phyloP scores from a whole-genome alignment of 2,797 vertebrate species.

The Fistularia commersonii region DNA sequence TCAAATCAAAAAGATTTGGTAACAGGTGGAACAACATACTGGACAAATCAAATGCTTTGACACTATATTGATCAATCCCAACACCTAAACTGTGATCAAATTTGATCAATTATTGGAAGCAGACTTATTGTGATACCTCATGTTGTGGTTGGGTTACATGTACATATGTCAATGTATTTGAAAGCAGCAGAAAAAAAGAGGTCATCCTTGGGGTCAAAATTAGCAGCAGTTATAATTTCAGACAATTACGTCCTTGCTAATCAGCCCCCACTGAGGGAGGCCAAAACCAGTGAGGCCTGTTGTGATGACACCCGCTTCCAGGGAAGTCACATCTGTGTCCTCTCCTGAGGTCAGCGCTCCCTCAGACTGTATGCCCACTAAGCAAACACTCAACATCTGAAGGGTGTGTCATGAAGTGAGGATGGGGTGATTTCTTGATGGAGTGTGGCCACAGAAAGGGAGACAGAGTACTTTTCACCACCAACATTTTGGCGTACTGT shows the following conservation, averaged over 20 bases:
- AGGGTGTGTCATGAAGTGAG: constrained; percentile 8
- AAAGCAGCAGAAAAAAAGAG: too few species aligned
- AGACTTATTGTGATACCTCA: too few species aligned
- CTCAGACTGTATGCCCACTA: background rate
- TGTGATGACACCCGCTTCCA: constrained; percentile 31
- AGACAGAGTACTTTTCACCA: constrained; percentile 3
- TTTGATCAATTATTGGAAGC: too few species aligned
- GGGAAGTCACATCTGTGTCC: constrained; percentile 16
- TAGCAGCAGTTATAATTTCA: too few species aligned
- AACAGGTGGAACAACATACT: too few species aligned
- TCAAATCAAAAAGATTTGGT: too few species aligned
- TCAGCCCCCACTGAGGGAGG: constrained; percentile 16
- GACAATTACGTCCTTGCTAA: constrained; percentile 16
- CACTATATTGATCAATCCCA: too few species aligned
- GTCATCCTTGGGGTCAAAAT: background rate
- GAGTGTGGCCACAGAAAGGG: constrained; percentile 11
- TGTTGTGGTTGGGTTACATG: too few species aligned
- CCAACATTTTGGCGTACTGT: background rate
- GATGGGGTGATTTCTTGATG: constrained; percentile 6
- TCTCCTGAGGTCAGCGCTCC: constrained; percentile 48
- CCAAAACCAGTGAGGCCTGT: constrained; percentile 21
- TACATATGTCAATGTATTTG: too few species aligned
- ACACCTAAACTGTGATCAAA: too few species aligned
- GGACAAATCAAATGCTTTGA: too few species aligned
- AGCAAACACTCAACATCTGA: constrained; percentile 29